These are phyloP conservation scores for Ploceus nigricollis DNA, from an alignment of 2,113 vertebrate species.

Conservation along the genomic window DNA sequence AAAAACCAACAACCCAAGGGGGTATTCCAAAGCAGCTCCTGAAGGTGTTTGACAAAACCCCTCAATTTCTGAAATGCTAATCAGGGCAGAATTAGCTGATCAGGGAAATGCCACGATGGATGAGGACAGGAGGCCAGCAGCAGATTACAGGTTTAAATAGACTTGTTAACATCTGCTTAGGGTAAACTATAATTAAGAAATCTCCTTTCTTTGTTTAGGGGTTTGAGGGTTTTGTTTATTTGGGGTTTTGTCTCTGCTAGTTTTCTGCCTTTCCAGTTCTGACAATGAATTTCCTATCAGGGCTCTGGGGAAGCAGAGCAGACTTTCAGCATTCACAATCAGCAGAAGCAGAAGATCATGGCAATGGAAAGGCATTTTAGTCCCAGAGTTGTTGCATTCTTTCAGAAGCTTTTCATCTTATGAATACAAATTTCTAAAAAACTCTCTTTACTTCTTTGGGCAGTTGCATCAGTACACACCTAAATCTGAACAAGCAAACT, in stretches of 20 bases:
- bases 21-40: neutral
- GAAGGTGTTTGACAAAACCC: conserved; percentile 15
- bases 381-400: conserved; percentile 7
- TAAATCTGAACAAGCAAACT: neutral
- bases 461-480: neutral
- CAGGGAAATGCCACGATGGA: neutral
- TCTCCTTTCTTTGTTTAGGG: neutral
- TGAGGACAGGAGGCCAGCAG: neutral
- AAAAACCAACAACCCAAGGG: neutral
- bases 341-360: conserved; percentile 24
- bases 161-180: conserved; percentile 44
- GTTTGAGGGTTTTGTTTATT: conserved; percentile 44
- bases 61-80: conserved; percentile 5
- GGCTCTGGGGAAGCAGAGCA: conserved; percentile 3
- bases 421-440: conserved; percentile 29
- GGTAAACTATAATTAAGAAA: conserved; percentile 12
- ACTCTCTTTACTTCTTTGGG: neutral
- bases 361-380: conserved; percentile 14
- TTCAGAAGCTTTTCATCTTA: conserved; percentile 16
- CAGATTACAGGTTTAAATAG: conserved; percentile 2
- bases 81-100: conserved; percentile 2
- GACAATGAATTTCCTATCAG: conserved; percentile 17
- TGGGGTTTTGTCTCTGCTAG: conserved; percentile 18
- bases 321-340: conserved; percentile 42
- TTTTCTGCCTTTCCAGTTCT: conserved; percentile 31